Conservation (phyloP, 2,113 vertebrate genomes). For the Python bivittatus region DNA sequence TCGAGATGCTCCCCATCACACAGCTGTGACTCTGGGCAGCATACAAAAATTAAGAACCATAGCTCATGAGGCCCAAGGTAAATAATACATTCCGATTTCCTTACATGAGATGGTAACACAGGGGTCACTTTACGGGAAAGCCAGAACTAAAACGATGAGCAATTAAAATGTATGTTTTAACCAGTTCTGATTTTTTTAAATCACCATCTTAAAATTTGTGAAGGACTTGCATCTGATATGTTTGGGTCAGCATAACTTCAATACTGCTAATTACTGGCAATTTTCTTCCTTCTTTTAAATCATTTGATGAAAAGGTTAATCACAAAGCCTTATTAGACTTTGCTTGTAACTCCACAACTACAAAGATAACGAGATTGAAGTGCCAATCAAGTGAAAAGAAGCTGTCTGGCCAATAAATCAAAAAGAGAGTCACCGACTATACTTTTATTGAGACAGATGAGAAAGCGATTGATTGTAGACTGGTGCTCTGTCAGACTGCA, state of each 20-base stretch:
- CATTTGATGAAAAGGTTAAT: conserved; percentile 60
- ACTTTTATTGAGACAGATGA: conserved; percentile 27
- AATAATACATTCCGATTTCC: background rate
- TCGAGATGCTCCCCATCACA: background rate
- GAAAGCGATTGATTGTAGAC: conserved; percentile 29
- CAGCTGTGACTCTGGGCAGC: background rate
- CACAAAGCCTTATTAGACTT: conserved; percentile 56
- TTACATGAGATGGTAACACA: background rate
- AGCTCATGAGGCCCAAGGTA: background rate
- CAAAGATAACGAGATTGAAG: conserved; percentile 60
- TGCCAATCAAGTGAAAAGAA: conserved; percentile 58
- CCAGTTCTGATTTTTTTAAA: conserved; percentile 38
- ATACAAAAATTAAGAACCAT: background rate
- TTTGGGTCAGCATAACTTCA: conserved; percentile 63
- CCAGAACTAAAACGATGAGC: background rate
- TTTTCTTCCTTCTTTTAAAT: conserved; percentile 69
- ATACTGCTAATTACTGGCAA: conserved; percentile 68
- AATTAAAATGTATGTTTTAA: conserved; percentile 58
- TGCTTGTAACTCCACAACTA: conserved; percentile 61
- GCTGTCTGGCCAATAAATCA: conserved; percentile 23
- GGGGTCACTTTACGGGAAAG: conserved; percentile 51
- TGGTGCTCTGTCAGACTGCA: background rate
- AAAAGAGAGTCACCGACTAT: background rate
- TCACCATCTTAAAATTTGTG: conserved; percentile 58
- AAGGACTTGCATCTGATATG: conserved; percentile 55